Percentiles rank a stretch among this genome's conserved stretches.
phyloP scores from a whole-genome alignment of 2,888 invertebrate genomes.

The Trissolcus japonicus region DNA sequence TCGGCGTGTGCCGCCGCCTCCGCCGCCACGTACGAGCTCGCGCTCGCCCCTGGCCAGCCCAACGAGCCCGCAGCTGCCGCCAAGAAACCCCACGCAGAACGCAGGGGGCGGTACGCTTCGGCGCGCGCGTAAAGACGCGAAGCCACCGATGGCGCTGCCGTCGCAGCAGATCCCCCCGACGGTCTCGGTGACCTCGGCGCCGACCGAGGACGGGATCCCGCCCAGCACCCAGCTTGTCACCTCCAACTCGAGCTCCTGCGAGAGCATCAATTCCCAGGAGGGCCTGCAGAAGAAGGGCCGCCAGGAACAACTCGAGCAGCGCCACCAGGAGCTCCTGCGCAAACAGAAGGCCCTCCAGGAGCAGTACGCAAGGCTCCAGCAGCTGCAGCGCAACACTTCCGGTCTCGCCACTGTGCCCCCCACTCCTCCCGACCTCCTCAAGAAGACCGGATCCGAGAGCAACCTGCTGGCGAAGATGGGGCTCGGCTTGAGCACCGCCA shows the following conservation, averaged over 20 bases:
- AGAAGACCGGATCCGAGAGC: constrained; percentile 93
- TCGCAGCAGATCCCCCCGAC: constrained; percentile 21
- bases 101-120: constrained; percentile 52
- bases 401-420: constrained; percentile 80
- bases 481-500: constrained; percentile 79
- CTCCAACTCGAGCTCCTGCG: constrained; percentile 85
- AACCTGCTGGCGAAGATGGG: constrained; percentile 91
- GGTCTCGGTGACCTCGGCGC: constrained; percentile 50
- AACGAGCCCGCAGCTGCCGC: constrained; percentile 83
- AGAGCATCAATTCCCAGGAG: constrained; percentile 86
- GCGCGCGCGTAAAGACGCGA: constrained; percentile 54
- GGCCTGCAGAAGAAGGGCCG: constrained; percentile 80
- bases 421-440: constrained; percentile 82
- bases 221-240: constrained; percentile 76
- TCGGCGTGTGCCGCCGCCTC: constrained; percentile 91
- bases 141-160: constrained; percentile 71
- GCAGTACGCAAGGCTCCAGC: constrained; percentile 92
- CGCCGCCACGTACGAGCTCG: constrained; percentile 89
- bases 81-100: constrained; percentile 77
- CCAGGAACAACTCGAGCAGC: constrained; percentile 88
- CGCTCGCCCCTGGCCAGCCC: constrained; percentile 92
- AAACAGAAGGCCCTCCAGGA: constrained; percentile 94
- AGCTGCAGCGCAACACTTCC: constrained; percentile 87
- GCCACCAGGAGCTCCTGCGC: constrained; percentile 91
- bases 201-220: constrained; percentile 32